Evolutionary conservation across 2,888 invertebrate species (phyloP), one percentile per base, ranked within the genome.

Genomic region (Hecatera dysodea): DNA sequence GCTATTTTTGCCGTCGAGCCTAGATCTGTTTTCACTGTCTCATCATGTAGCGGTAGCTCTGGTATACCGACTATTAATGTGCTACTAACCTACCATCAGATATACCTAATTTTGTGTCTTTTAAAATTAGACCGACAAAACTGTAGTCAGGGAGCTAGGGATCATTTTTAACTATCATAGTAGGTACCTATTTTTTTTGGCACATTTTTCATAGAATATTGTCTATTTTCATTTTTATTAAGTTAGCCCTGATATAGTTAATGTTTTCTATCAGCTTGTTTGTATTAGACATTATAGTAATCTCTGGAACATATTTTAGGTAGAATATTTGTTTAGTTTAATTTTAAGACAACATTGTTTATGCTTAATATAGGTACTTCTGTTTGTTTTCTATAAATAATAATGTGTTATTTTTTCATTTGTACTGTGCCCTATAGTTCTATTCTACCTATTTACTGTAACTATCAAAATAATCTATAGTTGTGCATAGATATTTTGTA

Each of bases 1-100:
- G 24, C 78, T 74, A 78, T 81, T 67, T 52, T 57, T 75, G 61
- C 39, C 29, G 64, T 50, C n/a, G 61, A 65, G 60, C 55, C 63
- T 63, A 70, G 71, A 59, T 68, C 11, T 66, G 55, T 44, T 67
- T 72, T 60, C 22, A 56, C 1, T 0, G 42, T 36, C 48, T n/a
- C 15, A 24, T n/a, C 15, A 27, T 15, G 42, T 27, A 22, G 36
- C 24, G 11, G 19, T 36, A n/a, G 24, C 39, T n/a, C 9, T 7
- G n/a, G 59, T 27, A 44, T 44, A 48, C 48, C 63, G 39, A 69
- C 48, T 19, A 48, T 24, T 9, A 52, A 27, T 17, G 6, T 52
- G 17, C 24, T 24, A 24, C 24, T 17, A 27, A 50, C 50, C 24
- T 7, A 50, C 17, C 48, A 1, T 33, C 24, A 11, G 42, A 24